Evolutionary conservation across 2,888 invertebrate genomes (phyloP).

Genomic region (Rhyacophila evoluta): DNA sequence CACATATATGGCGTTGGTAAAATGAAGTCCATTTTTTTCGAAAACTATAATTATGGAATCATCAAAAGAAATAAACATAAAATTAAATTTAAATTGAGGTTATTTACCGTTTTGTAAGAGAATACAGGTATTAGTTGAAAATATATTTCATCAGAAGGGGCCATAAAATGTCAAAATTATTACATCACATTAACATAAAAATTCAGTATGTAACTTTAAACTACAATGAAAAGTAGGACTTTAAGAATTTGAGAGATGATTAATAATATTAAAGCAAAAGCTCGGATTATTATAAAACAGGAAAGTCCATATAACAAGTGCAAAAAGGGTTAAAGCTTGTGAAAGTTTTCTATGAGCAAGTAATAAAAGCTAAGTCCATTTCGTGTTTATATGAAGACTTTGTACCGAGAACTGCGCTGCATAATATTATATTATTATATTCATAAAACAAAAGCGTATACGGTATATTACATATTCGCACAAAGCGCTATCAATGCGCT

Average conservation of each 20-base stretch:
- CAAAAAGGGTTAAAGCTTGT: not conserved
- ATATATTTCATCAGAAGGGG: no score
- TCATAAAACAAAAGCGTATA: conserved; percentile 7
- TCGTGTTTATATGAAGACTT: conserved; percentile 8
- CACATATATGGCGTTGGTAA: no score
- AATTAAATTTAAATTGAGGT: no score
- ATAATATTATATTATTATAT: not conserved
- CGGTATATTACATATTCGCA: not conserved
- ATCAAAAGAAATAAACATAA: no score
- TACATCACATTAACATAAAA: no score
- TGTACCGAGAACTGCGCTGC: not conserved
- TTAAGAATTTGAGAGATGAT: not conserved
- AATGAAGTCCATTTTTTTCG: no score
- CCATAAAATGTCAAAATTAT: no score
- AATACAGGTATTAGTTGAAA: no score
- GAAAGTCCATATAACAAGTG: not conserved
- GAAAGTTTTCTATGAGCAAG: not conserved
- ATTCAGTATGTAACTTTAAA: no score
- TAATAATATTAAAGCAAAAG: not conserved
- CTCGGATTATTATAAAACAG: not conserved
- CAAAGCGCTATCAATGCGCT: not conserved
- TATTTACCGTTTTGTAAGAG: no score
- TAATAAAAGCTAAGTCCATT: conserved; percentile 23
- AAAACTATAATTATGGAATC: no score
- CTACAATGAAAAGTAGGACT: not conserved